A percentile compares a stretch with the other conserved stretches of the same genome.
These are phyloP conservation scores for Mastomys natalensis DNA, from an alignment of 2,113 vertebrate species.

Conservation along the genomic window DNA sequence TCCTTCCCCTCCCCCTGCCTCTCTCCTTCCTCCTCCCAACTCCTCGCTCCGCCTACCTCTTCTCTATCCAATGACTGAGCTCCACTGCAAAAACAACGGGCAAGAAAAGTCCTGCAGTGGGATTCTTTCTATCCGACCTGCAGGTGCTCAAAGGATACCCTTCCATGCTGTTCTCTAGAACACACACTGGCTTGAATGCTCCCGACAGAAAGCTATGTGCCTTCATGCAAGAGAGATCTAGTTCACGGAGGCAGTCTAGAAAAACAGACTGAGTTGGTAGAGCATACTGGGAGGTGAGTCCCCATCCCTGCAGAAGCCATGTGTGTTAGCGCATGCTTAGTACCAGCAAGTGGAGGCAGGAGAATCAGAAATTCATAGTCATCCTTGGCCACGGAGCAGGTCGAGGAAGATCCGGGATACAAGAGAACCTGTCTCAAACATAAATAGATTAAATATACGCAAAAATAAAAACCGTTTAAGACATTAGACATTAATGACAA, in stretches of 20 bases:
- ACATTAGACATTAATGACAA: not conserved
- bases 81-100: too few species aligned
- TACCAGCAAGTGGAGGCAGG: not conserved
- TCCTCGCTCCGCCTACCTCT: too few species aligned
- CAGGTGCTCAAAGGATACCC: not conserved
- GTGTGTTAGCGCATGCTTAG: too few species aligned
- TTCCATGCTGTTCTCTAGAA: not conserved
- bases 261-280: not conserved
- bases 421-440: not conserved
- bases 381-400: not conserved
- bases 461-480: not conserved
- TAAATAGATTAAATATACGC: too few species aligned
- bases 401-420: not conserved
- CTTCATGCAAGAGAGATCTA: not conserved
- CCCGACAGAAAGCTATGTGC: not conserved
- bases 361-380: not conserved
- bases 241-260: not conserved
- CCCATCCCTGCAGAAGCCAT: not conserved
- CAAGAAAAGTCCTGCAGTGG: too few species aligned
- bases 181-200: not conserved
- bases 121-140: not conserved
- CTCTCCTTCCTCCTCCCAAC: too few species aligned
- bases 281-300: not conserved
- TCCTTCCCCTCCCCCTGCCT: too few species aligned
- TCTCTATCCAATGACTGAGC: too few species aligned